Percentiles rank a stretch among this genome's conserved stretches.
phyloP scores from a whole-genome alignment of 2,113 vertebrate species.

The Colaptes auratus region DNA sequence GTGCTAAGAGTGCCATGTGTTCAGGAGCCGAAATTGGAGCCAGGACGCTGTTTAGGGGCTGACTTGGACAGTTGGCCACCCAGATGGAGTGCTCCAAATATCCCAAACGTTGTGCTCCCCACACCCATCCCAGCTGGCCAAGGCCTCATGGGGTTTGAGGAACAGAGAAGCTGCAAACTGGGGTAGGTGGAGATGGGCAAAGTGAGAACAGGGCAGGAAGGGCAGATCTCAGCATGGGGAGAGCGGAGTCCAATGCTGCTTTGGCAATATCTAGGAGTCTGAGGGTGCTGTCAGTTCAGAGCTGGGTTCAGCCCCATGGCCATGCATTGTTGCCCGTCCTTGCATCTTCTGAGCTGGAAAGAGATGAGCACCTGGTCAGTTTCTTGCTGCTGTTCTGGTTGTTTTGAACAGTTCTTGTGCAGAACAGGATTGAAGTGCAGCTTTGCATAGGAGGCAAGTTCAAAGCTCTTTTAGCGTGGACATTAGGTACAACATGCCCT shows the following conservation, averaged over 20 bases:
- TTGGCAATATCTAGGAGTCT: not conserved
- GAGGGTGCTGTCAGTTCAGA: not conserved
- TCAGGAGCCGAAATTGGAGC: constrained; percentile 1
- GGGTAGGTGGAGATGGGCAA: not conserved
- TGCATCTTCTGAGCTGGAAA: not conserved
- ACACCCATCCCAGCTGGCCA: not conserved
- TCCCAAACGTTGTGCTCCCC: accelerated
- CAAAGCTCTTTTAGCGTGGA: not conserved
- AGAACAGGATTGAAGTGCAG: not conserved
- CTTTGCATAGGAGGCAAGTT: accelerated
- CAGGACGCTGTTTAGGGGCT: not conserved
- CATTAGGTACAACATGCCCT: not conserved
- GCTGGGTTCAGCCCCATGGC: not conserved
- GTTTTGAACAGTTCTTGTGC: not conserved
- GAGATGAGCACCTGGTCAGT: not conserved
- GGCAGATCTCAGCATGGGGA: not conserved
- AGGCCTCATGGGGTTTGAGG: accelerated
- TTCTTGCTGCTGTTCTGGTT: not conserved
- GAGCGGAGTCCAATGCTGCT: accelerated
- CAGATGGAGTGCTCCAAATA: not conserved
- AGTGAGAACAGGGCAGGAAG: not conserved
- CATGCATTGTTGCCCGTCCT: accelerated
- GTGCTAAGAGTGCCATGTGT: constrained; percentile 42
- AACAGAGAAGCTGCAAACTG: not conserved
- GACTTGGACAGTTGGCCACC: not conserved